A percentile compares a stretch with the other conserved stretches of the same genome.
Evolutionary conservation across 2,797 vertebrate genomes (phyloP).

Genomic region (Botia kubotai): DNA sequence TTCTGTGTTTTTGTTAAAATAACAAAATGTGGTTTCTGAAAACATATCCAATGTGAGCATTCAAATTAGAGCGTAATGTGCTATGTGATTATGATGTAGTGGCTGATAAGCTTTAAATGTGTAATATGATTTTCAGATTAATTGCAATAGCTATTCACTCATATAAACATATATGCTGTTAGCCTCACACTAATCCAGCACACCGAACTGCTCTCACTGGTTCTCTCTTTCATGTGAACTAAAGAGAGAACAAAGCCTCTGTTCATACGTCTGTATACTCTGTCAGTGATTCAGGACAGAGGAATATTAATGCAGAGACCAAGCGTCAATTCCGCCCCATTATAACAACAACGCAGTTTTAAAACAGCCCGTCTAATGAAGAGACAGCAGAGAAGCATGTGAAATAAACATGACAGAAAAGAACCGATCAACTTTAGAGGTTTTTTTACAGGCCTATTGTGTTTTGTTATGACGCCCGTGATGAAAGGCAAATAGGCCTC

Average conservation of each 20-base stretch:
- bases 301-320: constrained; percentile 42
- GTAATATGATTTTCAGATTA: background rate
- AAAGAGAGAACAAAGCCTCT: constrained; percentile 44
- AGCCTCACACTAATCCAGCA: constrained; percentile 16
- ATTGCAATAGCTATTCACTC: background rate
- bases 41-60: background rate
- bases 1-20: background rate
- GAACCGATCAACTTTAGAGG: constrained; percentile 42
- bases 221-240: constrained; percentile 54
- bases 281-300: constrained; percentile 44
- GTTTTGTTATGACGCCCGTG: constrained; percentile 36
- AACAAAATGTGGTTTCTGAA: background rate
- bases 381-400: constrained; percentile 39
- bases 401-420: constrained; percentile 44
- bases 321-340: constrained; percentile 20
- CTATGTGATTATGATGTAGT: background rate
- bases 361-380: constrained; percentile 31
- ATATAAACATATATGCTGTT: background rate
- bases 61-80: background rate
- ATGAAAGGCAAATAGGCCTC: constrained; percentile 46
- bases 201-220: constrained; percentile 2
- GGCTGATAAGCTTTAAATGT: constrained; percentile 3
- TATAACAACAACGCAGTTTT: constrained; percentile 28
- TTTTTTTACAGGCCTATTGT: constrained; percentile 17
- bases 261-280: constrained; percentile 32